These are phyloP conservation scores for Erpobdella octoculata DNA, from an alignment of 2,888 invertebrate genomes.

Conservation along the genomic window DNA sequence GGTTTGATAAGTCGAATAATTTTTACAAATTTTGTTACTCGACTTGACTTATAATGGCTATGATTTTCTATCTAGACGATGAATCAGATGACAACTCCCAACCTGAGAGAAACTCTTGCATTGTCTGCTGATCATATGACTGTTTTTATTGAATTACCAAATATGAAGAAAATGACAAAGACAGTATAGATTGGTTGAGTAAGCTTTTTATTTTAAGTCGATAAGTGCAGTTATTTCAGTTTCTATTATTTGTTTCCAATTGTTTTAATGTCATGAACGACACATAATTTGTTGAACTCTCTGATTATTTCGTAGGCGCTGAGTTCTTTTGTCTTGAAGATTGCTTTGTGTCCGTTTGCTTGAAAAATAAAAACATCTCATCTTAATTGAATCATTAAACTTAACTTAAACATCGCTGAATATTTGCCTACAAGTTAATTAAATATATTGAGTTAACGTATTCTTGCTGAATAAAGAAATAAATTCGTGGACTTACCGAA, in stretches of 20 bases:
- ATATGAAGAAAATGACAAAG: too few species aligned
- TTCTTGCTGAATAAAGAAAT: background rate
- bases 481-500: slow-evolving; percentile 21
- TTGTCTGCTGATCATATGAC: too few species aligned
- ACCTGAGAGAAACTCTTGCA: background rate
- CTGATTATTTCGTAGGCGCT: slow-evolving; percentile 23
- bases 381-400: background rate
- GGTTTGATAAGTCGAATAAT: too few species aligned
- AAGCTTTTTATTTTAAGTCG: background rate
- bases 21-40: too few species aligned
- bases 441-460: background rate
- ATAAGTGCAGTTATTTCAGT: background rate
- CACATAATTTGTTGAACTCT: slow-evolving; percentile 30
- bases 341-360: slow-evolving; percentile 30
- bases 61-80: too few species aligned
- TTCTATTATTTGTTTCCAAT: slow-evolving; percentile 11
- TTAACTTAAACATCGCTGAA: background rate
- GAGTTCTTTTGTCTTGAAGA: slow-evolving; percentile 28
- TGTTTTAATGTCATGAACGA: background rate
- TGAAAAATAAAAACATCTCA: background rate
- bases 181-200: background rate
- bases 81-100: background rate
- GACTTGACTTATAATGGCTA: too few species aligned
- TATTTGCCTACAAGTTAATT: background rate
- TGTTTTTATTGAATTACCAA: too few species aligned